Evolutionary conservation across 2,888 invertebrate genomes (phyloP), one percentile per base, ranked within the genome.

Genomic region (Micoletzkya japonica): DNA sequence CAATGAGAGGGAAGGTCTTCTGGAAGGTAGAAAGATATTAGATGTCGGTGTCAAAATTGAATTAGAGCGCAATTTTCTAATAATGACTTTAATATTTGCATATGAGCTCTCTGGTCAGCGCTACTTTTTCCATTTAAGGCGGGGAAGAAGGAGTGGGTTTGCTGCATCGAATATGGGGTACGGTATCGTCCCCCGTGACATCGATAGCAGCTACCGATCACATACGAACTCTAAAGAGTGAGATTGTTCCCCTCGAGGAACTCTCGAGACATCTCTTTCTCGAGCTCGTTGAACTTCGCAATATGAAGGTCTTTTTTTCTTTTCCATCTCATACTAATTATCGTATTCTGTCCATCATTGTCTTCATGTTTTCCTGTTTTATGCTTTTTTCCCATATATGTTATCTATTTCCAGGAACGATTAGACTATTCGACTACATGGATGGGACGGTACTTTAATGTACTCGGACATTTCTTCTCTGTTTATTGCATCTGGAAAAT

Each of bases 401-500:
- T 28, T 7, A 54, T 28, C 24, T 4, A 20, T 4, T 81, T 85
- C 58, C 89, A 95, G 83, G 95, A 95, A 86, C 90, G 93, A 75
- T 91, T 94, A 54, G 92, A 93, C 80, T 97, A 96, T 93, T 93
- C 95, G 0, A 92, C 91, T 80, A 97, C 97, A 0, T 92, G 95
- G 89, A 93, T 95, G 86, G 98, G 98, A 79, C 93, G 92, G 88
- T 99, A 97, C 87, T 99, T 98, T 87, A 98, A 99, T 88, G 92
- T 94, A 77, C 88, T 98, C 2, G 98, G 98, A 0, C 95, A 98
- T 85, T 96, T 98, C 87, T 99, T 99, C 88, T 97, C 96, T 2
- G 88, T 95, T 0, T 99, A 99, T 85, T 99, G 98, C 86, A 89
- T 94, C 73, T 97, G 96, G 94, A 99, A 99, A 89, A 98, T 99